Evolutionary conservation across 92 coral and sea anemone genomes (phyloP).

Genomic region (Pocillopora grandis): DNA sequence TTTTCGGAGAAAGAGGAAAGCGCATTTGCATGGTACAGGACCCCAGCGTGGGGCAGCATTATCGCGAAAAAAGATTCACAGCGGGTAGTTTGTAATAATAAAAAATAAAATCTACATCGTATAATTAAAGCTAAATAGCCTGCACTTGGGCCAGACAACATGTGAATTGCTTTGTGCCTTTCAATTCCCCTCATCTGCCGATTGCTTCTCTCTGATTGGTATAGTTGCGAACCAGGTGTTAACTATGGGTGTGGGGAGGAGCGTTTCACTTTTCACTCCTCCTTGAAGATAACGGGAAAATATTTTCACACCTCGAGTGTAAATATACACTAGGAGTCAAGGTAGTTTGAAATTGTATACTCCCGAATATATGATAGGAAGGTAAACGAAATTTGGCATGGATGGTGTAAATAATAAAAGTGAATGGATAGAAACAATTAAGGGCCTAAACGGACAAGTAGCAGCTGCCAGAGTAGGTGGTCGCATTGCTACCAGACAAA

Average conservation of each 20-base stretch:
- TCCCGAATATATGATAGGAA: conserved; percentile 30
- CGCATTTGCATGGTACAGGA: conserved; percentile 74
- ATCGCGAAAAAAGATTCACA: conserved; percentile 88
- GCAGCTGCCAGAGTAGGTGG: conserved; percentile 99
- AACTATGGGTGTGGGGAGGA: conserved; percentile 81
- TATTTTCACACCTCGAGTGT: conserved; percentile 81
- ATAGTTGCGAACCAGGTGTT: conserved; percentile 80
- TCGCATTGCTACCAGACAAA: conserved; percentile 96
- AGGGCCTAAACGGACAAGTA: conserved; percentile 82
- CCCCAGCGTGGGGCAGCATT: conserved; percentile 90
- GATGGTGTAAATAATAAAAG: conserved; percentile 83
- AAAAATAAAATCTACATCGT: conserved; percentile 96
- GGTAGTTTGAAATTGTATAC: conserved; percentile 38
- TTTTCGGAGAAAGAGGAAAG: conserved; percentile 58
- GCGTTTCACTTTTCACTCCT: conserved; percentile 76
- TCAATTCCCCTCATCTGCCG: conserved; percentile 89
- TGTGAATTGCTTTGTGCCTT: conserved; percentile 90
- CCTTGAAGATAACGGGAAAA: conserved; percentile 84
- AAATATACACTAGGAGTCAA: conserved; percentile 60
- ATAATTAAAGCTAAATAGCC: conserved; percentile 97
- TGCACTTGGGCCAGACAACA: conserved; percentile 91
- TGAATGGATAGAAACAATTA: conserved; percentile 91
- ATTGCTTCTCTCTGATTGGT: conserved; percentile 80
- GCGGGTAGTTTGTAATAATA: conserved; percentile 92
- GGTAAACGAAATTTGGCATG: conserved; percentile 65